A percentile compares a stretch with the other conserved stretches of the same genome.
These are phyloP conservation scores for Saccostrea echinata DNA, from an alignment of 1,140 invertebrate species.

Conservation along the genomic window DNA sequence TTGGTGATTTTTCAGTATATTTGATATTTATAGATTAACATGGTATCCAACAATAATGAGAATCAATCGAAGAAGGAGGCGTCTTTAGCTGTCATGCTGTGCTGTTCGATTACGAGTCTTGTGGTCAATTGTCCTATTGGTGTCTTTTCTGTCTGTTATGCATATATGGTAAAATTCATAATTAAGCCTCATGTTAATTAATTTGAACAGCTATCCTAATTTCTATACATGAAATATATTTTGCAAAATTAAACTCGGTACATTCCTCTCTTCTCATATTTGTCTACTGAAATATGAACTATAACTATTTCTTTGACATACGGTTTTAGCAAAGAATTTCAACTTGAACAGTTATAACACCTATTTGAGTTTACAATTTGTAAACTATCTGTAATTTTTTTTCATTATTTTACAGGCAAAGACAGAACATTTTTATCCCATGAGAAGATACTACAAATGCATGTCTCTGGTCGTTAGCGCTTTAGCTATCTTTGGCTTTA, in stretches of 20 bases:
- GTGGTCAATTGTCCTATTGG: not conserved
- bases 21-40: not conserved
- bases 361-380: too few relatives aligned
- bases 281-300: too few relatives aligned
- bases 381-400: not conserved
- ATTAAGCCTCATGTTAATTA: too few relatives aligned
- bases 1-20: not conserved
- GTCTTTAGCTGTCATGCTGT: not conserved
- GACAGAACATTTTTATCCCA: not conserved
- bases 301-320: too few relatives aligned
- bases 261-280: not conserved
- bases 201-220: too few relatives aligned
- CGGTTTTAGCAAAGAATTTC: too few relatives aligned
- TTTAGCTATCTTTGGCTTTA: not conserved
- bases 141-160: not conserved
- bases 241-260: not conserved
- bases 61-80: not conserved
- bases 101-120: not conserved
- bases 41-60: not conserved
- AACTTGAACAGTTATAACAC: too few relatives aligned
- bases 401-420: not conserved
- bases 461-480: not conserved
- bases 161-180: not conserved
- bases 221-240: not conserved
- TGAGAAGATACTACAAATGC: constrained; percentile 10